Evolutionary conservation across 2,888 invertebrate genomes (phyloP), one percentile per base, ranked within the genome.

Genomic region (Heterodera filipjevi): DNA sequence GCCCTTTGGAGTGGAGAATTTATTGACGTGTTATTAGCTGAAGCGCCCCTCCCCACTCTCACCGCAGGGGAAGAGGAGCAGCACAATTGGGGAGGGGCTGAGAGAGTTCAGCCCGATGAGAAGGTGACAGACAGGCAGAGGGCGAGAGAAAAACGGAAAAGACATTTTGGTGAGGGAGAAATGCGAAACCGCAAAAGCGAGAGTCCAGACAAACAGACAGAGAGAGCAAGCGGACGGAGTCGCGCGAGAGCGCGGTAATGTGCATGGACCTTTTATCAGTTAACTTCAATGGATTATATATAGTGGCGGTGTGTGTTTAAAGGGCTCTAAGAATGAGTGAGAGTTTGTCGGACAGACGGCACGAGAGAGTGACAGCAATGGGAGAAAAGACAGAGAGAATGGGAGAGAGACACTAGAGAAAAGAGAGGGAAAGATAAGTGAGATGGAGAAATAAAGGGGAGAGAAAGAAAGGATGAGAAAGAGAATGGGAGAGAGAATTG

Each of bases 1-100:
- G 59, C 59, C 27, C 59, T 59, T 59, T 59, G 59, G 59, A 27
- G 53, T 59, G 5, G 59, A 59, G 59, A 59, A 59, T 59, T 59
- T 59, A 59, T 59, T 59, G 59, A 59, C 27, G 59, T 59, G 59
- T 59, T 59, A 59, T 59, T 59, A 59, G 59, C 59, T 22, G 59
- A 59, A 27, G n/a, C 59, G n/a, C 59, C 59, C 27, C 59, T 27
- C 22, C 59, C 27, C 59, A n/a, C 59, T n/a, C 59, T 59, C 59
- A 27, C 59, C 59, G 59, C 59, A 59, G 59, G 27, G n/a, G 12
- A 59, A 49, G 27, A 5, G 59, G 22, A 59, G 59, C n/a, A 27
- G n/a, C 59, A 59, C 27, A 22, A 8, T n/a, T n/a, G n/a, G 19
- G 10, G 59, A 59, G 59, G 59, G 59, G 22, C n/a, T 22, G 59